Evolutionary conservation across 2,888 invertebrate genomes (phyloP), one percentile per base, ranked within the genome.

Genomic region (Leucophenga maculata): DNA sequence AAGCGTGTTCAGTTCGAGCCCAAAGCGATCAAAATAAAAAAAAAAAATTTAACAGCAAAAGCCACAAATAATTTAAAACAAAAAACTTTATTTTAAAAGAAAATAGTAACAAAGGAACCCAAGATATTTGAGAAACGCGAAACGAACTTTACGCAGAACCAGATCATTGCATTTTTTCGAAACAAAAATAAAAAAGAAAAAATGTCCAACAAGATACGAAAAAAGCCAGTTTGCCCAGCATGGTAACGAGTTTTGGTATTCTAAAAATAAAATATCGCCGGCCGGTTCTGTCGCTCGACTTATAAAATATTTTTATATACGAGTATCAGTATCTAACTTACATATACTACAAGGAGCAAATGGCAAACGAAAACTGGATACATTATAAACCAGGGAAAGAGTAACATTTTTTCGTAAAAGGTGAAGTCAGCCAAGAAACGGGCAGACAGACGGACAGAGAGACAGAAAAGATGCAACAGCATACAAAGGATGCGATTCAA

Each of bases 191-290:
- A 50, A n/a, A 50, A 50, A n/a, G n/a, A 32, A 11, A 32, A 18
- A 32, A 39, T 39, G 3, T 39, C 39, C 39, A 39, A 39, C 39
- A 39, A 39, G 39, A 26, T 26, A 26, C 26, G 26, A 16, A 6
- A n/a, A 14, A 16, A 82, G 79, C 82, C 80, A 78, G 85, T 82
- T 79, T 80, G 76, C 77, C 78, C 82, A 80, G 83, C 84, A 79
- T 85, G 85, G 86, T 85, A 87, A 86, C 86, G 80, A 83, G 86
- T 86, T 87, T 83, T 73, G 59, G 76, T 79, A 78, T 83, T 85
- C 84, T 86, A 86, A 84, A 85, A 85, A 86, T 85, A 85, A 82
- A 77, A 78, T 39, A 39, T 39, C 39, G 8, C 86, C 80, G 80
- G 80, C 83, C 83, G 80, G 84, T 86, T 85, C 9, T 20, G 79